Percentiles rank a stretch among this genome's conserved stretches.
phyloP scores from a whole-genome alignment of 2,888 invertebrate genomes.

The Mystacides longicornis region DNA sequence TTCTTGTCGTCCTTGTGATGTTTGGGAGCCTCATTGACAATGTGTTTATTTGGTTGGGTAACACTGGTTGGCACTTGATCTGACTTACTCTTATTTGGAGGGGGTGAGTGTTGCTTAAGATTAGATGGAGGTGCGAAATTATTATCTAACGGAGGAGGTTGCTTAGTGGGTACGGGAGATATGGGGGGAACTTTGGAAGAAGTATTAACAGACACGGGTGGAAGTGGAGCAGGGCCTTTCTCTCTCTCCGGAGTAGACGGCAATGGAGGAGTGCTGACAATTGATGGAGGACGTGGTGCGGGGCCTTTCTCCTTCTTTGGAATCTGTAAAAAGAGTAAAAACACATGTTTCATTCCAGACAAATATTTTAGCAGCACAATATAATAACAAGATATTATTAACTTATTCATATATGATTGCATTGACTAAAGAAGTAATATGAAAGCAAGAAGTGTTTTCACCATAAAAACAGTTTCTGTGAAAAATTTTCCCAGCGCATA shows the following conservation, averaged over 20 bases:
- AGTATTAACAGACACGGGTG: slow-evolving; percentile 25
- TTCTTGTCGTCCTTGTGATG: slow-evolving; percentile 27
- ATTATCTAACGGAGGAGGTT: neutral
- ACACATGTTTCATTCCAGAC: no score
- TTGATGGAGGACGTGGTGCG: slow-evolving; percentile 61
- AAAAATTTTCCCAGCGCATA: no score
- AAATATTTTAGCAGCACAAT: no score
- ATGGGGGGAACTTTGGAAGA: slow-evolving; percentile 15
- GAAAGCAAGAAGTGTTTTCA: no score
- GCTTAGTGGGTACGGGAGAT: neutral
- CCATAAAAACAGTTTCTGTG: no score
- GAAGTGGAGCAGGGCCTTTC: slow-evolving; percentile 28
- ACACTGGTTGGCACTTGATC: neutral
- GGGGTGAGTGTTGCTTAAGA: slow-evolving; percentile 28
- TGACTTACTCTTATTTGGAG: slow-evolving; percentile 28
- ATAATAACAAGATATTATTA: no score
- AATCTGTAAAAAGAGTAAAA: slow-evolving; percentile 50
- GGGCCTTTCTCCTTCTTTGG: slow-evolving; percentile 79
- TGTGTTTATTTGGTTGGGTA: neutral
- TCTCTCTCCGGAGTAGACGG: slow-evolving; percentile 26
- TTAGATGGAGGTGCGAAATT: slow-evolving; percentile 29
- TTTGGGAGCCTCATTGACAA: slow-evolving; percentile 22
- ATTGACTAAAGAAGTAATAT: no score
- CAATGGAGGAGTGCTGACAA: slow-evolving; percentile 34
- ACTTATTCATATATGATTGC: no score